Evolutionary conservation across 2,888 invertebrate genomes (phyloP).

Genomic region (Eupithecia exiguata): DNA sequence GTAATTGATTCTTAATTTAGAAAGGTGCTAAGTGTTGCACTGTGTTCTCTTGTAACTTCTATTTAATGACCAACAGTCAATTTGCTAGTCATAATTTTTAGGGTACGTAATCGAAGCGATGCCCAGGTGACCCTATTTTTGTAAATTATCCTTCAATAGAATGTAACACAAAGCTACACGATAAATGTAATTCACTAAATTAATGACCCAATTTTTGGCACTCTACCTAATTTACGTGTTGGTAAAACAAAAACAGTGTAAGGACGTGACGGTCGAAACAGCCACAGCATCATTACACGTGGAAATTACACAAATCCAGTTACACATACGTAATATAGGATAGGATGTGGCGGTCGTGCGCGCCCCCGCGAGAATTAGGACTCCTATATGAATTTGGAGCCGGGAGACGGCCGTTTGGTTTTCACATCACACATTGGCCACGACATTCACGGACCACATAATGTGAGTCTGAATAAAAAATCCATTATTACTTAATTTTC

Average conservation of each 20-base stretch:
- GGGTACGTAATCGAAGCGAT: background rate
- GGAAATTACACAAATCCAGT: slow-evolving; percentile 42
- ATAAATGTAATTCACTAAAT: background rate
- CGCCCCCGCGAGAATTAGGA: background rate
- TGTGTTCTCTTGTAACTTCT: background rate
- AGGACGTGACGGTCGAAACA: slow-evolving; percentile 15
- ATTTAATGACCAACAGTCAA: background rate
- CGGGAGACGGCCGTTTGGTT: background rate
- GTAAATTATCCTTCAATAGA: background rate
- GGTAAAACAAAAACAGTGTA: background rate
- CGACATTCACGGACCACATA: background rate
- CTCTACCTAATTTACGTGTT: background rate
- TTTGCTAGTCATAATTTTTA: background rate
- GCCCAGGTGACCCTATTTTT: background rate
- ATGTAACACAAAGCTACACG: background rate
- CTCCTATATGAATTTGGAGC: background rate
- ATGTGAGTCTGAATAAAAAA: background rate
- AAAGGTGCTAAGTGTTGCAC: background rate
- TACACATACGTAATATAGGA: slow-evolving; percentile 47
- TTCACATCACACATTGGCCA: background rate
- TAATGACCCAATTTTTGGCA: background rate
- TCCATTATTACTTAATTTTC: too few relatives aligned
- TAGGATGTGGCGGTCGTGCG: background rate
- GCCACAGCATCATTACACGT: slow-evolving; percentile 23
- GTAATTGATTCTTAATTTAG: too few relatives aligned